A percentile compares a stretch with the other conserved stretches of the same genome.
These are phyloP conservation scores for Scomberomorus guttatus DNA, from an alignment of 2,797 vertebrate species.

Conservation along the genomic window DNA sequence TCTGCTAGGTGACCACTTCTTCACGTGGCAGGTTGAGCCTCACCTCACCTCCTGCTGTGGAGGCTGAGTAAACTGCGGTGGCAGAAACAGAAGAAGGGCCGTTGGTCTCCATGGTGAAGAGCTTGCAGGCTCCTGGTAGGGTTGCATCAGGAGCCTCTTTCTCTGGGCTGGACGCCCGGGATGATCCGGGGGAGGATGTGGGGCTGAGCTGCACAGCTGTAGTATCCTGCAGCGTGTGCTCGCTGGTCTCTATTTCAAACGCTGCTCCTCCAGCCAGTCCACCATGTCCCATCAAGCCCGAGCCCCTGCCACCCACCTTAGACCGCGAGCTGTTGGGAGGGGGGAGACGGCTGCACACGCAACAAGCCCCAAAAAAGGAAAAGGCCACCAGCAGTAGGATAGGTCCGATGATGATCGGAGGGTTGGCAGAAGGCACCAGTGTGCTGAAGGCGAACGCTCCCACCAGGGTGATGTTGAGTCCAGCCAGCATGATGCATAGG, in stretches of 20 bases:
- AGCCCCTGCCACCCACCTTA: slow-evolving; percentile 83
- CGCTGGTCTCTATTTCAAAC: slow-evolving; percentile 97
- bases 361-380: slow-evolving; percentile 93
- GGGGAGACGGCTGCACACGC: slow-evolving; percentile 91
- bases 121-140: slow-evolving; percentile 70
- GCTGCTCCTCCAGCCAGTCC: slow-evolving; percentile 80
- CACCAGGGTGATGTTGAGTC: slow-evolving; percentile 97
- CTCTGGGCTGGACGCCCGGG: slow-evolving; percentile 77
- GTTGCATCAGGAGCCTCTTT: slow-evolving; percentile 55
- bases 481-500: slow-evolving; percentile 96
- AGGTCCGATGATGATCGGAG: slow-evolving; percentile 94
- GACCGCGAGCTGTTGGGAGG: slow-evolving; percentile 83
- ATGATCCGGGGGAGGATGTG: slow-evolving; percentile 78
- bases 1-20: slow-evolving; percentile 72
- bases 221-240: slow-evolving; percentile 96
- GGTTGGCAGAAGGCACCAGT: slow-evolving; percentile 92
- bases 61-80: slow-evolving; percentile 76
- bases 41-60: slow-evolving; percentile 80
- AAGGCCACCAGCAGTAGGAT: slow-evolving; percentile 93
- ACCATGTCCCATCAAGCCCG: slow-evolving; percentile 85
- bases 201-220: slow-evolving; percentile 90
- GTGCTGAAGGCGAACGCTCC: slow-evolving; percentile 95
- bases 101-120: slow-evolving; percentile 84
- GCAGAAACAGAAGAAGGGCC: slow-evolving; percentile 70
- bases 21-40: slow-evolving; percentile 84